phyloP scores from a whole-genome alignment of 2,888 invertebrate genomes.

The Nephrocerus scutellatus region DNA sequence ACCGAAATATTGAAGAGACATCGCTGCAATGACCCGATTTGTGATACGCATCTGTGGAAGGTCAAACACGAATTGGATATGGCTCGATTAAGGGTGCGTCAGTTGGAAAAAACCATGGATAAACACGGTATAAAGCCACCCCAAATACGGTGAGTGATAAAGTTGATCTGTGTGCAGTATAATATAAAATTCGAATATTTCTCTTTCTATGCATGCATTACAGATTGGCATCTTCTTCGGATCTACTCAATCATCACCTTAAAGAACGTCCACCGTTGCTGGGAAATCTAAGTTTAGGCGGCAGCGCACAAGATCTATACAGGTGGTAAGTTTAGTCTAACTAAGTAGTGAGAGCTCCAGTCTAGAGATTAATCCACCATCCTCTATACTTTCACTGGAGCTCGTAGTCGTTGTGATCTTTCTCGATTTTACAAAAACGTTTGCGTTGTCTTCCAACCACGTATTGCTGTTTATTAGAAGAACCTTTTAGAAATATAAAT shows the following conservation, averaged over 20 bases:
- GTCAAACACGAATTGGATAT: slow-evolving; percentile 85
- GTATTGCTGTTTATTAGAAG: too few species aligned
- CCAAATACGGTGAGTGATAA: slow-evolving; percentile 52
- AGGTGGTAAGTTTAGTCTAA: slow-evolving; percentile 50
- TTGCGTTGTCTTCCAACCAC: too few species aligned
- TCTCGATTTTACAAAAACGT: too few species aligned
- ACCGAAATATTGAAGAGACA: slow-evolving; percentile 69
- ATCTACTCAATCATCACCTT: slow-evolving; percentile 51
- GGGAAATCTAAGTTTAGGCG: slow-evolving; percentile 47
- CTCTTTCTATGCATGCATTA: too few species aligned
- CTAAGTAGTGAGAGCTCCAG: too few species aligned
- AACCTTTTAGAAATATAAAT: too few species aligned
- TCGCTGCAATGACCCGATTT: slow-evolving; percentile 70
- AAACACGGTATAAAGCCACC: slow-evolving; percentile 74
- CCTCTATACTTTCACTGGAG: too few species aligned
- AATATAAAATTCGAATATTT: too few species aligned
- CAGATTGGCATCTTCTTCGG: slow-evolving; percentile 57
- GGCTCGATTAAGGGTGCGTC: slow-evolving; percentile 74
- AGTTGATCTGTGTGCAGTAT: too few species aligned
- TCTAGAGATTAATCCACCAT: too few species aligned
- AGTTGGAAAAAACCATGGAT: slow-evolving; percentile 79
- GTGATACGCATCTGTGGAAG: slow-evolving; percentile 80
- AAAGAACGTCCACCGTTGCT: slow-evolving; percentile 53
- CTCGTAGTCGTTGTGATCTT: too few species aligned
- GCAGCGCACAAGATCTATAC: slow-evolving; percentile 50